These are phyloP conservation scores for Callyntrura sp. DNA, from an alignment of 2,888 invertebrate genomes.

Conservation along the genomic window DNA sequence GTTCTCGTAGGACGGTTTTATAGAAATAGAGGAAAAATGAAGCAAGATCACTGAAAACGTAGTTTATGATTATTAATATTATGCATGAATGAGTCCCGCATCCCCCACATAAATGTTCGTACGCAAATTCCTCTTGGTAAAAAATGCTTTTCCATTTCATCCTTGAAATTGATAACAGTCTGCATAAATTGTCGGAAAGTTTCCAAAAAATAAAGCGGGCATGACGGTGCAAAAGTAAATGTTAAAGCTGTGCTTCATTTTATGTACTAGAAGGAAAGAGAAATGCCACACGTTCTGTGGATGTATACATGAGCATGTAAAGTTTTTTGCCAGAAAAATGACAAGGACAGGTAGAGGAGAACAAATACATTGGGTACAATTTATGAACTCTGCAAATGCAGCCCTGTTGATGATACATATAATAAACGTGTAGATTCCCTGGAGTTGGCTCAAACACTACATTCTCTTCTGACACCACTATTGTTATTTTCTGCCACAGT, in stretches of 20 bases:
- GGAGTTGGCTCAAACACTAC: conserved; percentile 24
- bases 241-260: neutral
- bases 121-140: conserved; percentile 15
- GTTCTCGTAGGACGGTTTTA: conserved; percentile 20
- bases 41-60: neutral
- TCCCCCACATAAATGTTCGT: conserved; percentile 32
- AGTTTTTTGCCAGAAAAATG: conserved; percentile 45
- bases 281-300: no score
- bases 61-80: conserved; percentile 42
- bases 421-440: neutral
- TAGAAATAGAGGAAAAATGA: neutral
- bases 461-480: neutral
- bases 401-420: neutral
- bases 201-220: conserved; percentile 65
- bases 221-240: neutral
- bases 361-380: neutral
- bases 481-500: conserved; percentile 20
- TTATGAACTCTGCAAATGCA: neutral
- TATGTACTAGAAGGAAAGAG: no score
- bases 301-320: neutral
- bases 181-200: conserved; percentile 61
- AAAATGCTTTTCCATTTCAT: conserved; percentile 61
- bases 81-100: conserved; percentile 32
- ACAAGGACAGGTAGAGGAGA: conserved; percentile 44
- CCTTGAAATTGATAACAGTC: conserved; percentile 63